These are phyloP conservation scores for Spodoptera litura DNA, from an alignment of 1,140 invertebrate species.

Conservation along the genomic window DNA sequence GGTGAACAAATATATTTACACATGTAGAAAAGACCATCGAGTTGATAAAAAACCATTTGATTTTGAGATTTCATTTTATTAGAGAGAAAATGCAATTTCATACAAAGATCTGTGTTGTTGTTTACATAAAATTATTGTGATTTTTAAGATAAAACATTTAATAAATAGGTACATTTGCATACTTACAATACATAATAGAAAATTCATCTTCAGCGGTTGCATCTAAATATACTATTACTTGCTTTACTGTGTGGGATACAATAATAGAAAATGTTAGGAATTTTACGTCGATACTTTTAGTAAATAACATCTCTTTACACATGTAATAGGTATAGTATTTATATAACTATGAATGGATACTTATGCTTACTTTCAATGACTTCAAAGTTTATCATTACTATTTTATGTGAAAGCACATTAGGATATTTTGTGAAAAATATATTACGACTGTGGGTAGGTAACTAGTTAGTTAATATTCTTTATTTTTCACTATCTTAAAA, in stretches of 20 bases:
- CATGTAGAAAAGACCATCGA: conserved; percentile 65
- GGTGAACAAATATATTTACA: conserved; percentile 74
- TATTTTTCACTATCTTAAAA: conserved; percentile 23
- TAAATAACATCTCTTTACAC: conserved; percentile 19
- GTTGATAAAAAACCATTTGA: conserved; percentile 60
- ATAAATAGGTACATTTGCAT: conserved; percentile 16
- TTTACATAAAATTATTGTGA: conserved; percentile 43
- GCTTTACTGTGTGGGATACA: conserved; percentile 3
- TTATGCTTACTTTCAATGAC: conserved; percentile 11
- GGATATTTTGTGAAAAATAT: conserved; percentile 32
- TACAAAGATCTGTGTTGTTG: conserved; percentile 43
- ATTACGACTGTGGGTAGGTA: conserved; percentile 23
- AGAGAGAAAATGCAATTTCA: conserved; percentile 43
- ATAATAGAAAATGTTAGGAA: conserved; percentile 30
- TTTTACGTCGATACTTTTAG: conserved; percentile 1
- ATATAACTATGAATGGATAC: conserved; percentile 5
- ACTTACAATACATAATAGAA: conserved; percentile 22
- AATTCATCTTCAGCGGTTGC: conserved; percentile 24
- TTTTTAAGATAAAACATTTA: conserved; percentile 38
- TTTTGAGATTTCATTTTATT: conserved; percentile 59
- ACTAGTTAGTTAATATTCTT: background rate
- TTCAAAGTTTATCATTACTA: conserved; percentile 4
- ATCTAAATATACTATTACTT: conserved; percentile 12
- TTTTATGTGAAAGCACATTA: conserved; percentile 8
- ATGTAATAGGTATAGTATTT: conserved; percentile 10